phyloP scores from a whole-genome alignment of 2,888 invertebrate genomes.

The Dexiosoma caninum region DNA sequence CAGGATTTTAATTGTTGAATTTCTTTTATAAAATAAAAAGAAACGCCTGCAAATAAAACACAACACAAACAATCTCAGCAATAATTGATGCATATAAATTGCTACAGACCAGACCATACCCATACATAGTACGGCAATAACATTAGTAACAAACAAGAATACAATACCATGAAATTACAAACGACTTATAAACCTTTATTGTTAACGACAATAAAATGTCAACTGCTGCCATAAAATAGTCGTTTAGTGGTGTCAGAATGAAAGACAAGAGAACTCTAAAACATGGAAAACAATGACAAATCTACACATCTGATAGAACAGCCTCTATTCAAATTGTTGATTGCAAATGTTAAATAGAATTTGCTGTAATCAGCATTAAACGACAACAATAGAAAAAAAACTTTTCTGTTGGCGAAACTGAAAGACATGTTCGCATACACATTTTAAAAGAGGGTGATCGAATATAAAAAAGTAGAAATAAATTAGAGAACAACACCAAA shows the following conservation, averaged over 20 bases:
- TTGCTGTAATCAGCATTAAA: conserved; percentile 58
- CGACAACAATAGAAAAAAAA: conserved; percentile 19
- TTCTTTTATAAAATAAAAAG: conserved; percentile 16
- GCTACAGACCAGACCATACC: conserved; percentile 6
- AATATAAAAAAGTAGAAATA: not conserved
- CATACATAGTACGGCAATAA: not conserved
- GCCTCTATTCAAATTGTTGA: not conserved
- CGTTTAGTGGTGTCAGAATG: not conserved
- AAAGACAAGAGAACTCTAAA: not conserved
- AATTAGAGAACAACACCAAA: conserved; percentile 11
- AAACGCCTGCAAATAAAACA: not conserved
- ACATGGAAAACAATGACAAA: not conserved
- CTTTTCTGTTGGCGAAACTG: not conserved
- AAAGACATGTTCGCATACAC: not conserved
- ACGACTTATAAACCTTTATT: conserved; percentile 32
- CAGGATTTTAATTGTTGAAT: conserved; percentile 10
- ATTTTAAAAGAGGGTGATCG: not conserved
- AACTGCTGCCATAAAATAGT: conserved; percentile 46
- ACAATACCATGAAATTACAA: conserved; percentile 35
- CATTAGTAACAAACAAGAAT: not conserved
- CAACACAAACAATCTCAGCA: conserved; percentile 12
- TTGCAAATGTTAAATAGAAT: conserved; percentile 30
- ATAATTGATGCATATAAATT: conserved; percentile 32
- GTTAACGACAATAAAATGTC: conserved; percentile 59
- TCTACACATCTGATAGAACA: not conserved